phyloP scores from a whole-genome alignment of 1,140 invertebrate species.

The Neomicropteryx cornuta region DNA sequence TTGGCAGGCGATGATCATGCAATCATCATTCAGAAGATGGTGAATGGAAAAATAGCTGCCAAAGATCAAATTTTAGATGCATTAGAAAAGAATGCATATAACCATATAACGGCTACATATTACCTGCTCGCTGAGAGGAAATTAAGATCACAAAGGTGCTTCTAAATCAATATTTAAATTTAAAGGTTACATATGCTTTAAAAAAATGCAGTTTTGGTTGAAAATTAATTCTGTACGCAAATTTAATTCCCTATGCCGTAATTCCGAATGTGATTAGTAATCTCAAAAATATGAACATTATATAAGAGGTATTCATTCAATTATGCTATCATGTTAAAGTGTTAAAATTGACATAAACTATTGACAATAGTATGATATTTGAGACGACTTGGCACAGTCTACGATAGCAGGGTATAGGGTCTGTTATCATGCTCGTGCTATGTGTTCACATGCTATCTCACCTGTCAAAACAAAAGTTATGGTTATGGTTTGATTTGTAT shows the following conservation, averaged over 20 bases:
- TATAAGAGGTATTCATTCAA: too few species aligned
- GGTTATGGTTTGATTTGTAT: not conserved
- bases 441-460: too few species aligned
- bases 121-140: conserved; percentile 92
- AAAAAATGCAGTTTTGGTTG: conserved; percentile 4
- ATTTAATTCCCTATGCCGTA: conserved; percentile 6
- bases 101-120: conserved; percentile 97
- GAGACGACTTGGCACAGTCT: too few species aligned
- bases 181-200: conserved; percentile 21
- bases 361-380: conserved; percentile 4
- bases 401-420: too few species aligned
- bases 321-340: too few species aligned
- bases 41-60: conserved; percentile 85
- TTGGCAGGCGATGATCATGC: conserved; percentile 88
- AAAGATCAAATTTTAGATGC: conserved; percentile 89
- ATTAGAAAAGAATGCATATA: conserved; percentile 92
- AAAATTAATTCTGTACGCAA: not conserved
- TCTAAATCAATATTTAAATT: conserved; percentile 46
- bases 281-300: conserved; percentile 1
- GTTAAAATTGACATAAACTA: conserved; percentile 1
- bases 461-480: not conserved
- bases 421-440: too few species aligned
- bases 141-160: conserved; percentile 55
- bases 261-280: conserved; percentile 1
- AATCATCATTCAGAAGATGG: conserved; percentile 91